Conservation (phyloP, 2,888 invertebrate genomes). For the Netelia fuscicornis region DNA sequence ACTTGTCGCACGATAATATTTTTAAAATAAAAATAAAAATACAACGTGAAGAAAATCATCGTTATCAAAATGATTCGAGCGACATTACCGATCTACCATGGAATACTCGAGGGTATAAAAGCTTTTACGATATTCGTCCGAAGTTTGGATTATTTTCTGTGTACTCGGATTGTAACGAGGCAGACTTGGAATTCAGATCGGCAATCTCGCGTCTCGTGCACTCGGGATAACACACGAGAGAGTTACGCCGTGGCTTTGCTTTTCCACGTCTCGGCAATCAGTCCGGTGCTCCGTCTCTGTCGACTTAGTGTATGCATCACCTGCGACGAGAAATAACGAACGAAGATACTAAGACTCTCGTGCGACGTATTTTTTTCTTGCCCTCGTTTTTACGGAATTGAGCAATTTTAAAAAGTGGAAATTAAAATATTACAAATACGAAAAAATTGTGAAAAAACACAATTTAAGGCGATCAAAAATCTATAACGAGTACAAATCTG, state of each 20-base stretch:
- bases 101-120: slow-evolving; percentile 2
- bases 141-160: slow-evolving; percentile 10
- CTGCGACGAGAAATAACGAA: slow-evolving; percentile 37
- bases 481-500: no score
- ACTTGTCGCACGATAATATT: background rate
- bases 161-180: background rate
- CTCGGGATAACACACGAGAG: slow-evolving; percentile 30
- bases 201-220: slow-evolving; percentile 50
- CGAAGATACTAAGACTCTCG: slow-evolving; percentile 25
- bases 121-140: slow-evolving; percentile 28
- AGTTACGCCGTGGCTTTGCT: slow-evolving; percentile 70
- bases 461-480: background rate
- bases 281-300: slow-evolving; percentile 79
- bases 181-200: slow-evolving; percentile 57
- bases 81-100: slow-evolving; percentile 49
- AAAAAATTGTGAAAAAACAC: background rate
- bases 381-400: background rate
- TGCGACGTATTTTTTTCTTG: slow-evolving; percentile 19
- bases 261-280: slow-evolving; percentile 78
- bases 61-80: slow-evolving; percentile 33
- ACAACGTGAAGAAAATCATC: background rate
- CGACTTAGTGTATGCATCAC: slow-evolving; percentile 73
- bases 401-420: background rate
- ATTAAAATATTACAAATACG: background rate
- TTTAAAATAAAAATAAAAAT: background rate